These are phyloP conservation scores for Steinernema carpocapsae DNA, from an alignment of 2,888 invertebrate species.

Conservation along the genomic window DNA sequence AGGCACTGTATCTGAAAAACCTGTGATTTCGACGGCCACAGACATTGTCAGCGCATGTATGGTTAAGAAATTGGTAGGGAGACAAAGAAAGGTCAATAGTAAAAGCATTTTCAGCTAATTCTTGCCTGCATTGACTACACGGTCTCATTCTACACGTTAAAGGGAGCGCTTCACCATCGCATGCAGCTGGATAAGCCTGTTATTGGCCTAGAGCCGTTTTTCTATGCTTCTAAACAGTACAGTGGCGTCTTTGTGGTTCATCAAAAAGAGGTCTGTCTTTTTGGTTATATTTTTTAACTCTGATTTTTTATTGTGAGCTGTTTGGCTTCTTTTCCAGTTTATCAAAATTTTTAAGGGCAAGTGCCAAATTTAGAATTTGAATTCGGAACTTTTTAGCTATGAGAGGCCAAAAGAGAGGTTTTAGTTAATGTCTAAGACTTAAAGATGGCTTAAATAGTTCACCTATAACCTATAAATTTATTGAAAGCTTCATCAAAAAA, in stretches of 20 bases:
- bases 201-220: neutral
- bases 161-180: neutral
- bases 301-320: too few relatives aligned
- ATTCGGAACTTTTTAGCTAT: too few relatives aligned
- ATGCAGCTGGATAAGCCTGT: neutral
- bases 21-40: neutral
- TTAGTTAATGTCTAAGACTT: too few relatives aligned
- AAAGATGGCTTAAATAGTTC: too few relatives aligned
- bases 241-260: neutral
- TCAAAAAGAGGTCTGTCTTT: neutral
- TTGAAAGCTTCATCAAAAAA: too few relatives aligned
- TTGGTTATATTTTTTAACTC: too few relatives aligned
- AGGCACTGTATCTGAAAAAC: neutral
- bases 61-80: slow-evolving; percentile 2
- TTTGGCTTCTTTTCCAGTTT: too few relatives aligned
- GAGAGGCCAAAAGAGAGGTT: too few relatives aligned
- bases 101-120: neutral
- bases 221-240: neutral
- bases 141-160: neutral
- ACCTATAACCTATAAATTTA: too few relatives aligned
- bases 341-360: too few relatives aligned
- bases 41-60: slow-evolving; percentile 1
- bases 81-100: too few relatives aligned
- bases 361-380: too few relatives aligned
- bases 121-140: neutral